A percentile compares a stretch with the other conserved stretches of the same genome.
Conservation (phyloP, 2,888 invertebrate species). For the Leucophenga maculata region DNA sequence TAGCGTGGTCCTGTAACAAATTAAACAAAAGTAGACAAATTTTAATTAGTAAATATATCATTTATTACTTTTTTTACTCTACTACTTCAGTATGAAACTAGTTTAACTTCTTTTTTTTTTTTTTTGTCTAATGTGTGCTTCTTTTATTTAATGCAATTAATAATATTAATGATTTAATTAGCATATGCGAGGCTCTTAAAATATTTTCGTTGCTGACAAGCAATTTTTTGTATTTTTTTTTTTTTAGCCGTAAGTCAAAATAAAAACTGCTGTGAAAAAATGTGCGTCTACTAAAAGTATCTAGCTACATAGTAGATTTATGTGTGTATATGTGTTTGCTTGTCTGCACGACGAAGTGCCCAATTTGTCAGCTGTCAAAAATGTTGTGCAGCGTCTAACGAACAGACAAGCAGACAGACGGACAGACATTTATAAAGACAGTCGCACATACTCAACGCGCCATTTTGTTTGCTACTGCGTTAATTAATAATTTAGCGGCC, state of each 20-base stretch:
- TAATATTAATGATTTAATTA: conserved; percentile 64
- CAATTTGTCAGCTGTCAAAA: conserved; percentile 67
- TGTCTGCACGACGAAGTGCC: conserved; percentile 27
- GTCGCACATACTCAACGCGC: neutral
- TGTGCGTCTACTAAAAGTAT: conserved; percentile 1
- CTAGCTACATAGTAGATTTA: neutral
- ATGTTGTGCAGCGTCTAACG: conserved; percentile 42
- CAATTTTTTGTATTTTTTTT: conserved; percentile 18
- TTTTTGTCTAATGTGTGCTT: conserved; percentile 13
- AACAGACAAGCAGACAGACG: conserved; percentile 29
- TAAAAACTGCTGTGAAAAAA: neutral
- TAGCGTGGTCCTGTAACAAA: conserved; percentile 70
- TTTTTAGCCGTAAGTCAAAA: neutral
- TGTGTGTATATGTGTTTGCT: neutral
- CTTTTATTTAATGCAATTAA: conserved; percentile 42
- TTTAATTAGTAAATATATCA: conserved; percentile 34
- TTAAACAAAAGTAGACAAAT: neutral
- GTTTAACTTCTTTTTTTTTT: neutral
- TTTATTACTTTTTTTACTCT: neutral
- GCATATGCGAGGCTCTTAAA: conserved; percentile 43
- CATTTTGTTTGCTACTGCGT: conserved; percentile 10
- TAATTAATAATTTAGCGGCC: conserved; percentile 32
- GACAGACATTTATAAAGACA: no score
- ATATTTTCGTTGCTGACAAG: conserved; percentile 7
- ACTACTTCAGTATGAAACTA: neutral